Evolutionary conservation across 2,797 vertebrate species (phyloP), one percentile per base, ranked within the genome.

Genomic region (Falco concolor): DNA sequence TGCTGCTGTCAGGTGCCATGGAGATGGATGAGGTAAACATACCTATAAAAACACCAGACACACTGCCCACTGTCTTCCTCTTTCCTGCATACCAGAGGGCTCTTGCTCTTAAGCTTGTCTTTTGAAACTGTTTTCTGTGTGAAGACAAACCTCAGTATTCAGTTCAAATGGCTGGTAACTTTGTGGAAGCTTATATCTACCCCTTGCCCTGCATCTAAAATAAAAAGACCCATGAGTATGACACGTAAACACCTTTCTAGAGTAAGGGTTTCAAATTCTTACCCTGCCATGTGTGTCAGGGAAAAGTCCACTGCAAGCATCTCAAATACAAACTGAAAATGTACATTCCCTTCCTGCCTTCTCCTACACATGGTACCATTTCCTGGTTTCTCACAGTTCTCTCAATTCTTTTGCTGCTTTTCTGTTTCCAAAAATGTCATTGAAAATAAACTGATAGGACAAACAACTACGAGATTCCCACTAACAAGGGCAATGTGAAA

Each of bases 321-420:
- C 64, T 75, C 69, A 65, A 85, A 92, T 28, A 78, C 27, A 65
- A 78, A 75, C 24, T 40, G 57, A 83, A 77, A 70, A 57, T 2
- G 3, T 3, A 3, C 32, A 7, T 74, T 90, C 70, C 47, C 28
- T 82, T 87, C 60, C 70, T 70, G 52, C 28, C 22, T 82, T 56
- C 44, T 65, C 30, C 57, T 53, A 20, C 10, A 16, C 59, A 87
- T 56, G 22, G 49, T 75, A 30, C 12, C 20, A 59, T 81, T 88
- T 92, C 90, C 83, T 82, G 18, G 28, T 76, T 94, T 96, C 92
- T 90, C 94, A 90, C 67, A 89, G 91, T 56, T 87, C 60, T 80
- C 73, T 57, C 28, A 2, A 1, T 23, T 17, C 44, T 69, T 84
- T 36, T 25, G 1, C 20, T 92, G 69, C 27, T 91, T 27, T 64